phyloP scores from a whole-genome alignment of 2,113 vertebrate genomes.

The Polyodon spathula region DNA sequence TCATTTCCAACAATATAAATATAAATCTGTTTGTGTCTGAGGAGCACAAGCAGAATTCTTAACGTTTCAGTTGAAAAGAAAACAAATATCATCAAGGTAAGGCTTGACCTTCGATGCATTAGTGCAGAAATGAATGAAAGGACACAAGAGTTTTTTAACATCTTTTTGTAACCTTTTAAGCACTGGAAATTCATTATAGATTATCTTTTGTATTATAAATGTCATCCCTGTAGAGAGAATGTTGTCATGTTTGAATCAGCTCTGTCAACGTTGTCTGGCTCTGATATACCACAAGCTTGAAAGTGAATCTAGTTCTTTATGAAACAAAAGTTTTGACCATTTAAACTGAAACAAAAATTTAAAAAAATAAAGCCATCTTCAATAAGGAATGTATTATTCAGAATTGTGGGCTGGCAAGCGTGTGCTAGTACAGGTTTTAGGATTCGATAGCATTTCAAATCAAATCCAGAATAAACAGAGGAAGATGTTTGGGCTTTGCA shows the following conservation, averaged over 20 bases:
- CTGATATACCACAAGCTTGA: no score
- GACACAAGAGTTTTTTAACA: not conserved
- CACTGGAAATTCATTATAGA: not conserved
- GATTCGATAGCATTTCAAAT: no score
- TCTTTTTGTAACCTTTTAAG: not conserved
- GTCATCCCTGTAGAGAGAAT: not conserved
- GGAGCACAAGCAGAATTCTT: no score
- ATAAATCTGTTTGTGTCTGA: no score
- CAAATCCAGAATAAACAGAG: no score
- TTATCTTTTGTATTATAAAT: not conserved
- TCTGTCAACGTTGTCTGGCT: not conserved
- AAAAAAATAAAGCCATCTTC: no score
- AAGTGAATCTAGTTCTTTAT: no score
- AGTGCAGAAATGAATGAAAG: not conserved
- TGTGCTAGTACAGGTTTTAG: no score
- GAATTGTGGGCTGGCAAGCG: no score
- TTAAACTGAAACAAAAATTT: not conserved
- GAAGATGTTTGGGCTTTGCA: no score
- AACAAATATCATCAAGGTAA: conserved; percentile 3
- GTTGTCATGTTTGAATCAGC: conserved; percentile 1
- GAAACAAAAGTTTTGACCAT: not conserved
- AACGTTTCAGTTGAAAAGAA: not conserved
- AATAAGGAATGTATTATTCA: no score
- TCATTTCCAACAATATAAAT: no score
- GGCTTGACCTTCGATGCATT: conserved; percentile 6